Conservation (phyloP, 53 echinoderm and acorn worm species). For the Temnopleurus reevesii region DNA sequence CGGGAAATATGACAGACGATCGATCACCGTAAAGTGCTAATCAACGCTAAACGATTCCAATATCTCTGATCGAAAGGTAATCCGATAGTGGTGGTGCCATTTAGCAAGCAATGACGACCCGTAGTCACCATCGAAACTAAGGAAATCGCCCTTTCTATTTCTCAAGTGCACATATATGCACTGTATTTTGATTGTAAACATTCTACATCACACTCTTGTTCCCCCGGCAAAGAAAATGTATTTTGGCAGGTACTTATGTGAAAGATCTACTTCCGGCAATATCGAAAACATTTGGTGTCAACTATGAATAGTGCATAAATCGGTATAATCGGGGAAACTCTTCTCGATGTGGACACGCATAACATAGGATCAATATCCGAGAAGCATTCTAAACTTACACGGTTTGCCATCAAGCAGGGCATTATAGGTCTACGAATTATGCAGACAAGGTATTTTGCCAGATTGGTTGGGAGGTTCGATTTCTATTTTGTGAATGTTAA, state of each 20-base stretch:
- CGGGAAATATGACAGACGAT: constrained; percentile 53
- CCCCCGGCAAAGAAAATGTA: background rate
- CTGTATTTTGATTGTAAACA: too few species aligned
- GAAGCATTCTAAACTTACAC: background rate
- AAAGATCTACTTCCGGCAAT: background rate
- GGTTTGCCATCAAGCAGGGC: background rate
- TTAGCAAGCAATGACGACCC: background rate
- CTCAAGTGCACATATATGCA: background rate
- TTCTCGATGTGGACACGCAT: background rate
- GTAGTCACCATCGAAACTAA: background rate
- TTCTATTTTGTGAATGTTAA: background rate
- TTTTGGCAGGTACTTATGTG: background rate
- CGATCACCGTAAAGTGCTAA: constrained; percentile 24
- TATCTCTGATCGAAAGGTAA: constrained; percentile 6
- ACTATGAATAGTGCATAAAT: background rate
- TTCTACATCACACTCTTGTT: background rate
- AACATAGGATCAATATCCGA: background rate
- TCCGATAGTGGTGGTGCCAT: constrained; percentile 13
- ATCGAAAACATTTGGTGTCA: background rate
- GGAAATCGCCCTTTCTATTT: background rate
- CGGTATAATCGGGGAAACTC: background rate
- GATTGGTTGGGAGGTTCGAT: background rate
- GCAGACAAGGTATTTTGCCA: background rate
- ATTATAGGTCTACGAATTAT: background rate
- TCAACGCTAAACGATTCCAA: constrained; percentile 32